Percentiles rank a stretch among this genome's conserved stretches.
These are phyloP conservation scores for Ficedula albicollis DNA, from an alignment of 2,797 vertebrate genomes.

Conservation along the genomic window DNA sequence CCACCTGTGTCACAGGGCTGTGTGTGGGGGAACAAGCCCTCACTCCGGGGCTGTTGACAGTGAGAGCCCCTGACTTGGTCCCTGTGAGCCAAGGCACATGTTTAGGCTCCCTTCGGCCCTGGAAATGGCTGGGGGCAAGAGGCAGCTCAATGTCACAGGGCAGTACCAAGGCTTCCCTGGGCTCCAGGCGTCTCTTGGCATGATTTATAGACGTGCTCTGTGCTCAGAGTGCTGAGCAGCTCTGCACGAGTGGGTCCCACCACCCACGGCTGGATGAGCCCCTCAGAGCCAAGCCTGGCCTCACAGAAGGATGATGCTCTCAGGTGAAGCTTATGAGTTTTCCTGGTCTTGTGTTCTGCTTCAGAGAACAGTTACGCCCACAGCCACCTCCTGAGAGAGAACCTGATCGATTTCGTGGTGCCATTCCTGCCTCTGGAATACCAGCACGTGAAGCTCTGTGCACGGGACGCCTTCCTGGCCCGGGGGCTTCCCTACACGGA, in stretches of 20 bases:
- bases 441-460: slow-evolving; percentile 89
- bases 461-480: slow-evolving; percentile 83
- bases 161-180: background rate
- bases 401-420: slow-evolving; percentile 88
- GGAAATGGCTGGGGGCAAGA: background rate
- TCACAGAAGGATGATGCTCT: background rate
- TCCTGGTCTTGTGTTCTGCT: background rate
- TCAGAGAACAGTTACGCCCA: slow-evolving; percentile 81
- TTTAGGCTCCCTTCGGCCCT: background rate
- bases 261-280: accelerated
- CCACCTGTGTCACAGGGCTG: accelerated
- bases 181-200: background rate
- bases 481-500: slow-evolving; percentile 83
- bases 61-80: background rate
- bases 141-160: background rate
- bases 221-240: background rate
- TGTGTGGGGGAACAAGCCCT: background rate
- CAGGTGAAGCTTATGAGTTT: background rate
- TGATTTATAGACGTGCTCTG: accelerated
- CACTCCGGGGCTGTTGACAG: accelerated
- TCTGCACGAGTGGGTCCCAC: background rate
- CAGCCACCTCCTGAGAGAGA: slow-evolving; percentile 85
- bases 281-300: background rate
- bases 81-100: accelerated
- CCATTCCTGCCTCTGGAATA: slow-evolving; percentile 95